Evolutionary conservation across 1,140 invertebrate species (phyloP), one percentile per base, ranked within the genome.

Genomic region (Ditylenchus dipsaci): DNA sequence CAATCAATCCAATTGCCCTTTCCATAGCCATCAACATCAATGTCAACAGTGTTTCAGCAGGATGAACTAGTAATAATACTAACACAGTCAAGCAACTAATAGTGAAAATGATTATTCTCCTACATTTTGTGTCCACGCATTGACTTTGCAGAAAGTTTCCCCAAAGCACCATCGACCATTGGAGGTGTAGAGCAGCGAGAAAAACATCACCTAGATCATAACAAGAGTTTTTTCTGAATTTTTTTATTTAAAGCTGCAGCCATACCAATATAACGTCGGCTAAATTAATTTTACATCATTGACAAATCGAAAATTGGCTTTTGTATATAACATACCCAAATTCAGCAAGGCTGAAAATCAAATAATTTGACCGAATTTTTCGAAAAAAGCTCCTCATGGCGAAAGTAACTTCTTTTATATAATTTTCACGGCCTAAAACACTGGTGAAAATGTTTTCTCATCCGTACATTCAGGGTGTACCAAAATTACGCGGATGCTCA

Each of bases 21-120:
- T 76, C 74, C 64, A 76, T 77, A 5, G 74, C 59, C 68, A 76
- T 76, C 1, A 76, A 30, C 49, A 69, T 67, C 33, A 76, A 30
- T 8, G 53, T 33, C 5, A 76, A 62, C 1, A 77, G 13, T 42
- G 33, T 42, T 68, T 56, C 5, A 76, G 56, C 21, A 71, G 77
- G 15, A 77, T 43, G 23, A 64, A 74, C 74, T 75, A 56, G 7
- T 62, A 38, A 49, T 17, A 57, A 26, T 47, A 3, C 33, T 29
- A 8, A 21, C n/a, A 57, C 27, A n/a, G n/a, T n/a, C n/a, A n/a
- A n/a, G n/a, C n/a, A n/a, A n/a, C n/a, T n/a, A n/a, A n/a, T n/a
- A n/a, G n/a, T n/a, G n/a, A n/a, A n/a, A n/a, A n/a, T n/a, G n/a
- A n/a, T n/a, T n/a, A n/a, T n/a, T n/a, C n/a, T n/a, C n/a, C n/a